Base-by-base conservation (phyloP, 1,140 invertebrate genomes). In the Lysiphlebus fabarum region DNA sequence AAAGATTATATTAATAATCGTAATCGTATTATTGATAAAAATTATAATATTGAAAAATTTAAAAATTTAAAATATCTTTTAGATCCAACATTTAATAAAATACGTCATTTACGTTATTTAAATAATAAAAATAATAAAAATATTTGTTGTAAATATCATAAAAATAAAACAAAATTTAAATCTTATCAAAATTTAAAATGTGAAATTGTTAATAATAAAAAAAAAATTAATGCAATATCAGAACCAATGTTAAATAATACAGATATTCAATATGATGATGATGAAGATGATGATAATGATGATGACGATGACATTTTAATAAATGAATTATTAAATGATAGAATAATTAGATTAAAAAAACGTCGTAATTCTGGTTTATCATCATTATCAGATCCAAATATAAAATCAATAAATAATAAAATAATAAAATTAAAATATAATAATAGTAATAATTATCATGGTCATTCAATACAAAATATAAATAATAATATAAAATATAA, bases 41-140 rank as follows among this genome's bases (percentile, higher is more conserved):
- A 77, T 57, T 73, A 77, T 47, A 79, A 79, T 43, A 71, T 77
- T 11, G 75, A 77, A 54, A 77, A 76, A 50, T 71, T 77, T 4
- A 74, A 70, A 42, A 76, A 71, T 34, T 62, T 77, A 0, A 79
- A 79, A 17, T 77, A 79, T 45, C 53, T 76, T 0, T 44, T 77
- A 0, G 75, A 78, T 53, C 76, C 76, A 6, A 76, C 73, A 0
- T 78, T 77, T 57, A 75, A 68, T 47, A 78, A 75, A 48, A 77
- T 78, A 8, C 67, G 76, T 6, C 70, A 78, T 38, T 47, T 78
- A 0, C 60, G 74, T 8, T 63, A 65, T 10, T 64, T 77, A 11
- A 78, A 77, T 53, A 68, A 69, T 34, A 76, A 73, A 9, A 56
- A 62, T 9, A 50, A 67, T 0, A 58, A 4, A 7, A 34, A 26